phyloP scores from a whole-genome alignment of 2,888 invertebrate species.

The Sinelater perroti region DNA sequence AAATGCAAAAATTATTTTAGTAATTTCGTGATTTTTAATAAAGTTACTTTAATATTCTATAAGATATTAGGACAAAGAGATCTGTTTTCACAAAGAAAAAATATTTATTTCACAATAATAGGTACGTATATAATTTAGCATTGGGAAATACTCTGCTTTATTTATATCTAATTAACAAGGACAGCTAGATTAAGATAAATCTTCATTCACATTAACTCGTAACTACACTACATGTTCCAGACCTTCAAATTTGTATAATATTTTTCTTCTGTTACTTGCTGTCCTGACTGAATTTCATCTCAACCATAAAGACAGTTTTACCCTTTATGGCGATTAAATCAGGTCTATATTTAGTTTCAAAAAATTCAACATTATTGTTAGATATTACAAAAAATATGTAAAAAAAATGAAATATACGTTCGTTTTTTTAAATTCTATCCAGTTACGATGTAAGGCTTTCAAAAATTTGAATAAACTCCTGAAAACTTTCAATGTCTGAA shows the following conservation, averaged over 20 bases:
- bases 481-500: too few species aligned
- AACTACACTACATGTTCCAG: not conserved
- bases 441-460: too few species aligned
- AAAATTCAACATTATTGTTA: not conserved
- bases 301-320: not conserved
- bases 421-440: constrained; percentile 1
- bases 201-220: not conserved
- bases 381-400: constrained; percentile 1
- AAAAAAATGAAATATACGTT: constrained; percentile 2
- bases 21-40: too few species aligned
- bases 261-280: not conserved
- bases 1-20: too few species aligned
- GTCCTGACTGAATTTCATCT: not conserved
- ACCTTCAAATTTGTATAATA: not conserved
- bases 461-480: too few species aligned
- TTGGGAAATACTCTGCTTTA: not conserved
- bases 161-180: not conserved
- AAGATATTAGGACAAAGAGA: not conserved
- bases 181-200: not conserved
- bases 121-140: not conserved
- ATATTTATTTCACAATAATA: not conserved
- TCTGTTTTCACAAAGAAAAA: not conserved
- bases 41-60: too few species aligned
- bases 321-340: not conserved
- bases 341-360: not conserved